Base-by-base conservation (phyloP, 1,140 invertebrate species). In the Drosophila athabasca region DNA sequence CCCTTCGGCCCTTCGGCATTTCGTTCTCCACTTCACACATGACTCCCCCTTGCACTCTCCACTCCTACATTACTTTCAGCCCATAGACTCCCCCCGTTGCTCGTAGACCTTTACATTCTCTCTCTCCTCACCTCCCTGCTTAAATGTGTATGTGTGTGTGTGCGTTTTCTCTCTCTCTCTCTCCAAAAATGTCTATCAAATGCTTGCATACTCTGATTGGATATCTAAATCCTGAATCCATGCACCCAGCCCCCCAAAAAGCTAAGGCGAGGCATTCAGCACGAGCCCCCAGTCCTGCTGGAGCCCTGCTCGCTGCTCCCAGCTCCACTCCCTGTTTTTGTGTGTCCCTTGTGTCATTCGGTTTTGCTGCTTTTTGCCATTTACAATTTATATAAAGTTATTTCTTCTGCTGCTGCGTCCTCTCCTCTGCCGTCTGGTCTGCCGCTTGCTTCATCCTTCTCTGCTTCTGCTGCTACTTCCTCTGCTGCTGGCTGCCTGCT, bases 351-450 rank as follows among this genome's bases (percentile, higher is more conserved):
- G 61, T 58, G 61, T 61, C 64, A 62, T 58, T 62, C 64, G 35
- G 60, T 71, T 62, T 48, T 62, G 52, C 43, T 67, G 57, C 61
- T 48, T 70, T 74, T 87, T 78, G 72, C 76, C 76, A 65, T 88
- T 79, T 83, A 87, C 76, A 79, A 79, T 79, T 76, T 79, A 79
- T 79, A 88, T 83, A 88, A 87, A 83, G 83, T 83, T 83, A 88
- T 88, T 83, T 83, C 72, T 83, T 79, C 67, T 84, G 60, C 64
- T 45, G 41, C 61, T 54, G 26, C 58, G 71, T 11, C 54, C 41
- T 64, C 11, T 46, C 17, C n/a, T 41, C 17, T 19, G 17, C 17
- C 17, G 17, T 19, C 17, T 19, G 17, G 17, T 60, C 43, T 44
- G 13, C 24, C 43, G 48, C 57, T 31, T 11, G 4, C 26, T 50